Conservation (phyloP, 2,113 vertebrate species). For the Rhadina sibilatrix region DNA sequence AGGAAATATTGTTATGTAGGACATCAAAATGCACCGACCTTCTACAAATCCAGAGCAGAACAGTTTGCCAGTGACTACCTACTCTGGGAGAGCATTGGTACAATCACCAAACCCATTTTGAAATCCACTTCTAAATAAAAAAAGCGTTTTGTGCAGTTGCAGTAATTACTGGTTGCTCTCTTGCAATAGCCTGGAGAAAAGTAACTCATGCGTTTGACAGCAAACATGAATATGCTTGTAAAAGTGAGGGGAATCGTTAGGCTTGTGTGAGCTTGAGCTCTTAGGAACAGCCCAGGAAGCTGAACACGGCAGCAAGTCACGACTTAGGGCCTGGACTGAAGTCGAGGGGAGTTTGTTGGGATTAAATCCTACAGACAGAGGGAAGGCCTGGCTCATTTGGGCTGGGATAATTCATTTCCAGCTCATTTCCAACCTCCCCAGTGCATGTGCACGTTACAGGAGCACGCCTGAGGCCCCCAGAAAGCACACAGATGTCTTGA, state of each 20-base stretch:
- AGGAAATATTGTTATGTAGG: background rate
- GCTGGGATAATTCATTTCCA: background rate
- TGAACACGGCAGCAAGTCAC: background rate
- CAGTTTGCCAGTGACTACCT: background rate
- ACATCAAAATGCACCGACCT: background rate
- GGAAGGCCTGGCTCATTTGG: background rate
- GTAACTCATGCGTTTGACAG: slow-evolving; percentile 38
- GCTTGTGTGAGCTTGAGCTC: slow-evolving; percentile 51
- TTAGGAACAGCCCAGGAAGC: background rate
- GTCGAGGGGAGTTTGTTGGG: background rate
- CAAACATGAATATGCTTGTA: slow-evolving; percentile 54
- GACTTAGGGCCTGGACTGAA: background rate
- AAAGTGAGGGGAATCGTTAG: slow-evolving; percentile 32
- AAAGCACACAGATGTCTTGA: fast-evolving
- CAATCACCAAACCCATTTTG: slow-evolving; percentile 9
- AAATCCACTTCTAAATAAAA: slow-evolving; percentile 41
- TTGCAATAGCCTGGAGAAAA: slow-evolving; percentile 55
- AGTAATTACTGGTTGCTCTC: slow-evolving; percentile 60
- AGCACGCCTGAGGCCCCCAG: background rate
- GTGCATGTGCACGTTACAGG: fast-evolving
- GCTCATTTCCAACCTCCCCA: fast-evolving
- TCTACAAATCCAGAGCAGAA: background rate
- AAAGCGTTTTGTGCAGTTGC: slow-evolving; percentile 44
- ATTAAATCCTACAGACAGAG: background rate
- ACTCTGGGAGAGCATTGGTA: background rate